phyloP scores from a whole-genome alignment of 2,113 vertebrate species.

The Candoia aspera region DNA sequence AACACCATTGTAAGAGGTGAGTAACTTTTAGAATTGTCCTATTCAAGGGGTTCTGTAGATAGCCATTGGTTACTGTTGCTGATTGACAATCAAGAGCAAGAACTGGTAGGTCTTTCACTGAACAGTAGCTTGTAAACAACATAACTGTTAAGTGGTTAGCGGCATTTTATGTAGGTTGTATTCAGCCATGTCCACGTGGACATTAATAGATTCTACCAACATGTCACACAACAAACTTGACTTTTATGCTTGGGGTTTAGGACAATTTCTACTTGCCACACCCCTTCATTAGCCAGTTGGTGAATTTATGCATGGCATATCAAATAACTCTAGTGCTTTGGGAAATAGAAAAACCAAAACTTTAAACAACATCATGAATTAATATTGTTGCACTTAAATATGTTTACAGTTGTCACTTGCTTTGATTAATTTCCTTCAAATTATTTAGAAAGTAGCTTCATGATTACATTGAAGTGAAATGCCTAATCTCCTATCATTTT shows the following conservation, averaged over 20 bases:
- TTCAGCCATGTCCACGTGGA: background rate
- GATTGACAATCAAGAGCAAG: background rate
- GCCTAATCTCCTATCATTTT: background rate
- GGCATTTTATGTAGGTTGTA: background rate
- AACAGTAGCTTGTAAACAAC: background rate
- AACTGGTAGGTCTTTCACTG: background rate
- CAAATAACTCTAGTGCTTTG: background rate
- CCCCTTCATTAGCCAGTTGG: background rate
- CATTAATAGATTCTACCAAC: background rate
- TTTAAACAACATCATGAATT: background rate
- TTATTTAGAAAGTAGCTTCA: background rate
- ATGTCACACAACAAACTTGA: background rate
- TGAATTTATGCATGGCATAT: background rate
- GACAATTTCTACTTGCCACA: background rate
- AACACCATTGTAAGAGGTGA: slow-evolving; percentile 94
- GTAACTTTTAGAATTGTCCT: background rate
- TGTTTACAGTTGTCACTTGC: background rate
- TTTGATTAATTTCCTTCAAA: background rate
- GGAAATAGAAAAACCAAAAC: background rate
- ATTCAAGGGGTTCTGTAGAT: background rate
- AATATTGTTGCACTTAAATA: background rate
- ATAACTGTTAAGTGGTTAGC: background rate
- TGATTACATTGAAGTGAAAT: background rate
- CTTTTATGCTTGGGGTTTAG: too few species aligned
- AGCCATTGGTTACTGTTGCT: background rate